Conservation (phyloP, 2,797 vertebrate genomes). For the Sternarchorhynchus goeldii region DNA sequence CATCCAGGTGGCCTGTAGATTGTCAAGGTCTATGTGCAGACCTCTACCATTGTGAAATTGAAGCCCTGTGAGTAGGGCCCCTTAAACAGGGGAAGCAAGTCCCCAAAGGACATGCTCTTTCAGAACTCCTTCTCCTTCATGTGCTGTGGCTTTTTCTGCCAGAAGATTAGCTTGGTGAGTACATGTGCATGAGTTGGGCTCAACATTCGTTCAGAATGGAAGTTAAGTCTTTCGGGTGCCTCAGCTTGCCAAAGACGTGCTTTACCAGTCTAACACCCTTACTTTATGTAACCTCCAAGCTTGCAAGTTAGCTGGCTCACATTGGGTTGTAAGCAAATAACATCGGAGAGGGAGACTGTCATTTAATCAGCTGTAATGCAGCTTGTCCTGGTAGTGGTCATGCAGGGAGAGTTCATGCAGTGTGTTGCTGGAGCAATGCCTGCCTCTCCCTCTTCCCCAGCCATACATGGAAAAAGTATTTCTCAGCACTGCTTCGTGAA, state of each 20-base stretch:
- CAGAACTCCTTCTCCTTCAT: background rate
- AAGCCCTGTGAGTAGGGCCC: background rate
- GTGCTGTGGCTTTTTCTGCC: background rate
- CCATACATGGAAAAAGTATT: conserved; percentile 46
- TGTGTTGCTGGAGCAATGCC: conserved; percentile 8
- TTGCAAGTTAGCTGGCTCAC: background rate
- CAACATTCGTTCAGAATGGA: background rate
- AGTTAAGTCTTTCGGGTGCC: conserved; percentile 8
- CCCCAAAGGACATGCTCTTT: background rate
- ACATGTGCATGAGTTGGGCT: background rate
- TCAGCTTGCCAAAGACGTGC: background rate
- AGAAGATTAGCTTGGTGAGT: background rate
- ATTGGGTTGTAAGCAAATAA: background rate
- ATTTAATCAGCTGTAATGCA: background rate
- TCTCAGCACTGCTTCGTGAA: background rate
- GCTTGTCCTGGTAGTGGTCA: background rate
- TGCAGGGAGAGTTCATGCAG: conserved; percentile 33
- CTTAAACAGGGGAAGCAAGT: background rate
- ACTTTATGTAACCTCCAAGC: background rate
- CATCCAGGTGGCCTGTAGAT: background rate
- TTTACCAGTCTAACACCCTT: conserved; percentile 1
- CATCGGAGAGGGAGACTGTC: conserved; percentile 2
- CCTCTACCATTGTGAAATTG: conserved; percentile 23
- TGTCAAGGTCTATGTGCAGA: background rate
- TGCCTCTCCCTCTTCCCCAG: conserved; percentile 27